Evolutionary conservation across 2,888 invertebrate species (phyloP).

Genomic region (Aelia acuminata): DNA sequence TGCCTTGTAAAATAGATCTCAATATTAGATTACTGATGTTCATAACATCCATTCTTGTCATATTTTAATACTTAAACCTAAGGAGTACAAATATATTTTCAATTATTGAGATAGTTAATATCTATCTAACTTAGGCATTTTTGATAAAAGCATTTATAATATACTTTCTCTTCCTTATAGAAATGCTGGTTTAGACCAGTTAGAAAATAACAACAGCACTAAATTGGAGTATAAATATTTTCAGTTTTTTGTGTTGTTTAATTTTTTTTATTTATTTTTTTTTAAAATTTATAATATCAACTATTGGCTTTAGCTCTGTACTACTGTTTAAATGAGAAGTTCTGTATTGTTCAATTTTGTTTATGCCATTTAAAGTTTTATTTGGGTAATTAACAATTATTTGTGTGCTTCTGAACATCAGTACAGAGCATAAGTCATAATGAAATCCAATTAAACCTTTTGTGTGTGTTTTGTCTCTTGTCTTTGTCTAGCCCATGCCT

Average conservation of each 20-base stretch:
- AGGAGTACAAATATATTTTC: conserved; percentile 33
- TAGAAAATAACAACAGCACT: conserved; percentile 55
- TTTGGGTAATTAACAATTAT: neutral
- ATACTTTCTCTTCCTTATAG: conserved; percentile 58
- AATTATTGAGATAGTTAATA: conserved; percentile 11
- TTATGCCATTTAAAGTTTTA: neutral
- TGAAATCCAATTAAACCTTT: conserved; percentile 62
- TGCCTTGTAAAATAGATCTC: conserved; percentile 62
- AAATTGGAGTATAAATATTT: conserved; percentile 56
- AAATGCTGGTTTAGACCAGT: conserved; percentile 58
- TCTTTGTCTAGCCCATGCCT: conserved; percentile 66
- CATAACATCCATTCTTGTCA: conserved; percentile 39
- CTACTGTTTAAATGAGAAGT: conserved; percentile 14
- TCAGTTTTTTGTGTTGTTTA: conserved; percentile 50
- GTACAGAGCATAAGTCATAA: conserved; percentile 49
- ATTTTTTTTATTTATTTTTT: conserved; percentile 54
- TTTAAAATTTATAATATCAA: conserved; percentile 52
- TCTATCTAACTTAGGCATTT: conserved; percentile 40
- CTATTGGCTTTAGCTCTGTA: conserved; percentile 53
- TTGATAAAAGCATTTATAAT: conserved; percentile 47
- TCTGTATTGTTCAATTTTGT: neutral
- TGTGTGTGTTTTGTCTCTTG: conserved; percentile 66
- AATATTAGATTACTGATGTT: conserved; percentile 42
- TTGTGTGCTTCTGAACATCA: conserved; percentile 43
- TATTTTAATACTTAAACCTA: conserved; percentile 36